Evolutionary conservation across 2,888 invertebrate species (phyloP), one percentile per base, ranked within the genome.

Genomic region (Tanaodytes sp.): DNA sequence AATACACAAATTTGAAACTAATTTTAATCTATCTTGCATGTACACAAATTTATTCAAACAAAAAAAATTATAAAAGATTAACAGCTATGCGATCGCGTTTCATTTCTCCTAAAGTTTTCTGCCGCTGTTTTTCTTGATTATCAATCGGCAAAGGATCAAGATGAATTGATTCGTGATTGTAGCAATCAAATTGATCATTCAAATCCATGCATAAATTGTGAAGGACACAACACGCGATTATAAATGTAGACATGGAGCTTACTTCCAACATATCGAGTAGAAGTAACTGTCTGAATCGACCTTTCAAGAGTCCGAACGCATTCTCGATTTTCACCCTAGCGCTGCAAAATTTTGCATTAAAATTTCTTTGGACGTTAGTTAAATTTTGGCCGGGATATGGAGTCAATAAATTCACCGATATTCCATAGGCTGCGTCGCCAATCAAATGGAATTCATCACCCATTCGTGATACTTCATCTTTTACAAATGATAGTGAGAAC

Each of bases 401-500:
- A 12, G 48, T 58, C 14, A 58, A 19, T 16, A 48, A 15, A 30
- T 39, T 39, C 5, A 48, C 15, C 6, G 19, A 30, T 4, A 58
- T 46, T 3, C 33, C 15, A 27, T 57, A 57, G 14, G 57, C 45
- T 2, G 27, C 46, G 31, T 55, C 55, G 1, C 45, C 43, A 3
- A 55, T 36, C 0, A 55, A 11, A 9, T 55, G 43, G 12, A 16
- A 46, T 8, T 18, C 1, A 19, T 57, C 46, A 11, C 39, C 46
- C 30, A 57, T 37, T 18, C 6, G n/a, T 4, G 12, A 11, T 6
- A 54, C n/a, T 36, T 55, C 36, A 3, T 55, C 48, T 16, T 48
- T 58, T 27, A 48, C 16, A 48, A 48, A 55, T n/a, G 55, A 55
- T 36, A 43, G 23, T 14, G 6, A n/a, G 2, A 40, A 55, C 30